Conservation (phyloP, 2,113 vertebrate species). For the Spermophilus dauricus region DNA sequence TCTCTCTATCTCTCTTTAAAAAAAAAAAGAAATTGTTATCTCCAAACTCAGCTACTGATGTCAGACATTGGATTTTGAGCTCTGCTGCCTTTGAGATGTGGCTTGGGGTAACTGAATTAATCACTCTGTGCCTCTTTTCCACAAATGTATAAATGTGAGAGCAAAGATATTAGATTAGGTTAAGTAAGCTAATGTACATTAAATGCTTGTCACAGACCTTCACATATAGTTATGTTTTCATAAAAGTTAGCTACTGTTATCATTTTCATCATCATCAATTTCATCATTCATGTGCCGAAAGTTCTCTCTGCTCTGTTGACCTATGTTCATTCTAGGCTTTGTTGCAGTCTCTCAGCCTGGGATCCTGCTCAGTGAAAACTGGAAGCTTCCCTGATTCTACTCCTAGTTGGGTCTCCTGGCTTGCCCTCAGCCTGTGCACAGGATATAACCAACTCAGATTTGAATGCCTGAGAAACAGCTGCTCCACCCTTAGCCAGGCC, state of each 20-base stretch:
- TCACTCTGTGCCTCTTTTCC: neutral
- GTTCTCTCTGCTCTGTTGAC: neutral
- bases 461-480: neutral
- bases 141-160: neutral
- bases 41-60: neutral
- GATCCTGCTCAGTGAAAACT: neutral
- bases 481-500: neutral
- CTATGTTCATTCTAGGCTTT: neutral
- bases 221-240: neutral
- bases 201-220: neutral
- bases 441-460: slow-evolving; percentile 39
- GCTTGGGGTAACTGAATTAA: neutral
- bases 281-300: neutral
- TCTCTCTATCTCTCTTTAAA: too few species aligned
- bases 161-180: neutral
- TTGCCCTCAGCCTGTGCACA: neutral
- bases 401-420: neutral
- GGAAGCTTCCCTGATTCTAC: neutral
- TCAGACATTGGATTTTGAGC: neutral
- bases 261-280: neutral
- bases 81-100: neutral
- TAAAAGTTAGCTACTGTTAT: neutral
- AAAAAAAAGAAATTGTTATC: neutral
- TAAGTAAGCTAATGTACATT: neutral
- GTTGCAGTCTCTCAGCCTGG: neutral